These are phyloP conservation scores for Brachionus plicatilis DNA, from an alignment of 1,140 invertebrate species.

Conservation along the genomic window DNA sequence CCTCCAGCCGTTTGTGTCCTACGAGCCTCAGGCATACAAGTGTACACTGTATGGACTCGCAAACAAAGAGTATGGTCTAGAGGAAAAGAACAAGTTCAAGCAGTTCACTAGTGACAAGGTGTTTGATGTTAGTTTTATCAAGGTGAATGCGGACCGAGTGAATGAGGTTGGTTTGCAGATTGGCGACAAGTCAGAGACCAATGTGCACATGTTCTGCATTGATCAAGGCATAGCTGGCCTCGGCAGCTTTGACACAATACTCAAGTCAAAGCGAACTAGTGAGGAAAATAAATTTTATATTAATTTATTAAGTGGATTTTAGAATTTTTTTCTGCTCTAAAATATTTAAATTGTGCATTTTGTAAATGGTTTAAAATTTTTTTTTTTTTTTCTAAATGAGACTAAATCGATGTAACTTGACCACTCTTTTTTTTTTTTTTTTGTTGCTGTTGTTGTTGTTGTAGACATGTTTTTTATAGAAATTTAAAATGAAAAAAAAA, in stretches of 20 bases:
- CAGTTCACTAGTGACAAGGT: not conserved
- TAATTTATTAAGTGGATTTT: not conserved
- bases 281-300: constrained; percentile 1
- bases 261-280: not conserved
- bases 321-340: not conserved
- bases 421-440: not conserved
- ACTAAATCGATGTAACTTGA: not conserved
- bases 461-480: not conserved
- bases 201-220: not conserved
- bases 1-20: not conserved
- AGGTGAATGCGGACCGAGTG: not conserved
- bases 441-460: not conserved
- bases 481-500: not conserved
- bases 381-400: not conserved
- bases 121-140: constrained; percentile 1
- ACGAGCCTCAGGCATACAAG: not conserved
- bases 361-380: not conserved
- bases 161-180: not conserved
- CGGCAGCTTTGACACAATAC: not conserved
- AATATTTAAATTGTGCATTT: not conserved
- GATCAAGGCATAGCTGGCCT: not conserved
- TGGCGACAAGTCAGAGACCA: not conserved
- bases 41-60: not conserved
- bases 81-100: not conserved
- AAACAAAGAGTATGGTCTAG: not conserved